phyloP scores from a whole-genome alignment of 2,113 vertebrate genomes.

The Plecotus auritus region DNA sequence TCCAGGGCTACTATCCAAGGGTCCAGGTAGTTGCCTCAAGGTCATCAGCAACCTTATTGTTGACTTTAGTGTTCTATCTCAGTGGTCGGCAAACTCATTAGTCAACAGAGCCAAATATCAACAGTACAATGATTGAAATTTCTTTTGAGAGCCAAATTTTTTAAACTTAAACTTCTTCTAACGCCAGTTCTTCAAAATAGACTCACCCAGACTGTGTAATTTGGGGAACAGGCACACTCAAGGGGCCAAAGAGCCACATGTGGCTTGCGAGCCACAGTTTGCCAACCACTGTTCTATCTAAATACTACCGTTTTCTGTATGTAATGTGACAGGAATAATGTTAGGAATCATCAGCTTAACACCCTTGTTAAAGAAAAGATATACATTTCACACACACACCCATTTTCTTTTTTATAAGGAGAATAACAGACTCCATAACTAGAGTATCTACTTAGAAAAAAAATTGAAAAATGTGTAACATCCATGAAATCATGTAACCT shows the following conservation, averaged over 20 bases:
- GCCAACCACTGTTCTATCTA: background rate
- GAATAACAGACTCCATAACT: background rate
- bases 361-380: background rate
- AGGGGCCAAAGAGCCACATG: too few species aligned
- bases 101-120: too few species aligned
- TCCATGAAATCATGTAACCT: background rate
- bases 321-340: background rate
- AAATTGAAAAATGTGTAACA: background rate
- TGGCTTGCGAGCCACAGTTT: too few species aligned
- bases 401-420: background rate
- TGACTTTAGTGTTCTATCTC: background rate
- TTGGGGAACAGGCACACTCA: too few species aligned
- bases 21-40: too few species aligned
- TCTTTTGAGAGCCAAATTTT: too few species aligned
- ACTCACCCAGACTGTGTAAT: too few species aligned
- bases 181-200: too few species aligned
- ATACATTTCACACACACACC: background rate
- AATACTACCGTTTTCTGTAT: background rate
- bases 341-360: background rate
- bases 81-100: too few species aligned
- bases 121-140: too few species aligned
- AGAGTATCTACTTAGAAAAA: background rate
- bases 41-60: background rate
- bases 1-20: fast-evolving
- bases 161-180: too few species aligned